Base-by-base conservation (phyloP, 2,113 vertebrate species). In the Megaleporinus macrocephalus region DNA sequence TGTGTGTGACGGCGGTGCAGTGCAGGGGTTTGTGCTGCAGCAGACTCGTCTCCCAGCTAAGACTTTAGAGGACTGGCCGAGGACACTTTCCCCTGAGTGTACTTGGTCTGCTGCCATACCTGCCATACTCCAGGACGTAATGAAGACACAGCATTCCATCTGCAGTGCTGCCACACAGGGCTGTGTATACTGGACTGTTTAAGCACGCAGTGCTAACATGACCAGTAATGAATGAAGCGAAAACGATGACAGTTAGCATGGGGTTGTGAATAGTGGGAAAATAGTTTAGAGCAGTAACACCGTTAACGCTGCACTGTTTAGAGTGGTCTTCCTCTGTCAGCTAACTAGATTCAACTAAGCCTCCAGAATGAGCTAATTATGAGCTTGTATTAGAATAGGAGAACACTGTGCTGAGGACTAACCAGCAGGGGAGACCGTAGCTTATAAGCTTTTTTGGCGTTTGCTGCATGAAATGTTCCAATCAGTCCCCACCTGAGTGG, bases 41-140 rank as follows among this genome's bases (percentile, higher is more conserved):
- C 36, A 53, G 79, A 62, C 55, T 36, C 12, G 55, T 10, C 72
- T 41, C 30, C 36, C 30, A 14, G 41, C 63, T 61, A 41, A 61
- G 71, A 76, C 63, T 71, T 69, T 69, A 63, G 73, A 77, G 74
- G 68, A 68, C 82, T 76, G 22, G 11, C 70, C 59, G 57, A 76
- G 70, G 75, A 70, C 76, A 68, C 0, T 36, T 24, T 29, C 24
- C 47, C 49, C 24, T 59, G 16, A 44, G 69, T 62, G 10, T 65
- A 20, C n/a, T 65, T 84, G 71, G 55, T 65, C 22, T 14, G 0
- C 53, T 80, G 81, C 66, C 80, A 74, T 69, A 73, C 72, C 61
- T 65, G 66, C 44, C 33, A 49, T 76, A 49, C 47, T 79, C 55
- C 72, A 68, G 27, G 53, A 70, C 62, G 44, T n/a, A 47, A 61